A percentile compares a stretch with the other conserved stretches of the same genome.
These are phyloP conservation scores for Plestiodon gilberti DNA, from an alignment of 2,113 vertebrate genomes.

Conservation along the genomic window DNA sequence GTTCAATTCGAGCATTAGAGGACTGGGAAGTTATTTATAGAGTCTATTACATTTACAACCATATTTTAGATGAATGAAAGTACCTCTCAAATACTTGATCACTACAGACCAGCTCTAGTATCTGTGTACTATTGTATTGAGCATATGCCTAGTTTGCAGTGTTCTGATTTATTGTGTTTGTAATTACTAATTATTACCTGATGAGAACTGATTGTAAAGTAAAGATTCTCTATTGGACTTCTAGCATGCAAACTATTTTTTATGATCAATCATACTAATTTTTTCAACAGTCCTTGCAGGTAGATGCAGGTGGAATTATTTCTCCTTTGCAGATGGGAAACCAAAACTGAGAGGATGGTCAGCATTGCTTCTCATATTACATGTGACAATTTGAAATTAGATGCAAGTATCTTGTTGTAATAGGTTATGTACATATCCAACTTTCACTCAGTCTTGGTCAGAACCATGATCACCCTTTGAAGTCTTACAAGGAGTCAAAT, in stretches of 20 bases:
- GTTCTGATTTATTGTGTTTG: conserved; percentile 2
- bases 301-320: conserved; percentile 46
- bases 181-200: background rate
- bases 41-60: conserved; percentile 42
- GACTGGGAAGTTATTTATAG: conserved; percentile 52
- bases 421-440: background rate
- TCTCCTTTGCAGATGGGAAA: conserved; percentile 28
- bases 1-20: conserved; percentile 17
- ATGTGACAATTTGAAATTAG: background rate
- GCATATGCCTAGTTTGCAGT: conserved; percentile 14
- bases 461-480: background rate
- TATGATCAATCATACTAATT: background rate
- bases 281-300: conserved; percentile 15
- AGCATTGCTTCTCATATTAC: conserved; percentile 26
- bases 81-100: conserved; percentile 24
- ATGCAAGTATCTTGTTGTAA: background rate
- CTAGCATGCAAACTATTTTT: background rate
- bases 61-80: conserved; percentile 38
- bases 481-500: background rate
- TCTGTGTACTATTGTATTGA: background rate
- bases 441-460: background rate
- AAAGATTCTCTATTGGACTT: background rate
- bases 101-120: conserved; percentile 6
- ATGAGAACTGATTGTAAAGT: background rate
- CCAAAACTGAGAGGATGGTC: conserved; percentile 29